A percentile compares a stretch with the other conserved stretches of the same genome.
Conservation (phyloP, 2,888 invertebrate species). For the Yponomeuta cagnagella region DNA sequence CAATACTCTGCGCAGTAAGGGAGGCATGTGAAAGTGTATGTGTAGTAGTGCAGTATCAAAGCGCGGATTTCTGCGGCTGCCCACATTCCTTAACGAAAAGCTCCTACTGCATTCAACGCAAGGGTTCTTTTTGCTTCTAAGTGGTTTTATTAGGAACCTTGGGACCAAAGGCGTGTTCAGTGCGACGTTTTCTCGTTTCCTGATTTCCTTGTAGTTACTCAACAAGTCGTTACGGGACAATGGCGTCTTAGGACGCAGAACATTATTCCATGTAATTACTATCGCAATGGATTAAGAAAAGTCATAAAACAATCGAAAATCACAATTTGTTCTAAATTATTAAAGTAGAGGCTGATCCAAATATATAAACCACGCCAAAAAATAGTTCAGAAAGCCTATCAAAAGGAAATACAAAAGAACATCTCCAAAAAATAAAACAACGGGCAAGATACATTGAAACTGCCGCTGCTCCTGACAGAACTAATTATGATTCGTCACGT, state of each 20-base stretch:
- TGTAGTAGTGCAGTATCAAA: constrained; percentile 34
- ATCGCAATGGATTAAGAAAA: background rate
- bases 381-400: background rate
- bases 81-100: background rate
- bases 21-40: constrained; percentile 34
- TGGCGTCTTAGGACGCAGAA: background rate
- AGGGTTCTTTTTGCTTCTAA: background rate
- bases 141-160: background rate
- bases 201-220: constrained; percentile 46
- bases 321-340: background rate
- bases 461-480: background rate
- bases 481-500: background rate
- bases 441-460: background rate
- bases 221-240: background rate
- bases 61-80: constrained; percentile 41
- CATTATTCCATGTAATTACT: background rate
- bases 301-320: background rate
- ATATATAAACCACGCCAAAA: background rate
- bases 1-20: constrained; percentile 30
- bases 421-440: background rate
- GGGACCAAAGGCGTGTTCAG: constrained; percentile 42
- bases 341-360: background rate
- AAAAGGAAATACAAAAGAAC: background rate
- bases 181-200: constrained; percentile 43
- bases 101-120: background rate